Conservation (phyloP, 35 echinoderm and acorn worm species). For the Ophioderma brevispina region DNA sequence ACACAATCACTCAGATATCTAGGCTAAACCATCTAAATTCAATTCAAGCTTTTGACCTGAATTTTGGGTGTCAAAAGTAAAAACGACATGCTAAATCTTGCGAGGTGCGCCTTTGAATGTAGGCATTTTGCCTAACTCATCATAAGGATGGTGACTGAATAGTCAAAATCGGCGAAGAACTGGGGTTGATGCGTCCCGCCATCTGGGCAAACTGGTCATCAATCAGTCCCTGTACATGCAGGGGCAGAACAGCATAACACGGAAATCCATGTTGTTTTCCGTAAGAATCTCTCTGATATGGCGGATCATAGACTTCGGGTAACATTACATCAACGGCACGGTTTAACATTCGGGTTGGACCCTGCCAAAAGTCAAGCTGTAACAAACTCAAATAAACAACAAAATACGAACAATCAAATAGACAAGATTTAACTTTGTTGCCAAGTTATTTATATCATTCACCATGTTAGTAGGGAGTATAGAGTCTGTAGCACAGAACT, state of each 20-base stretch:
- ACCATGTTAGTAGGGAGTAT: too few species aligned
- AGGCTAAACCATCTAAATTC: too few species aligned
- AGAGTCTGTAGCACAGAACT: too few species aligned
- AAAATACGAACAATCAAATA: too few species aligned
- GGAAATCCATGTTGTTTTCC: conserved; percentile 27
- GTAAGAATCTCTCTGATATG: conserved; percentile 44
- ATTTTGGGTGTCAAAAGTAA: too few species aligned
- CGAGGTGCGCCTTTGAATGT: too few species aligned
- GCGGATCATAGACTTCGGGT: not conserved
- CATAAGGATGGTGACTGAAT: conserved; percentile 78
- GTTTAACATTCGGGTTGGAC: not conserved
- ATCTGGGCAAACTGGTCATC: not conserved
- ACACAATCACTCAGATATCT: too few species aligned
- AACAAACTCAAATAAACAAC: not conserved
- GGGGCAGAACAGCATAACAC: conserved; percentile 39
- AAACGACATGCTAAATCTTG: too few species aligned
- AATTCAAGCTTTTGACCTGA: too few species aligned
- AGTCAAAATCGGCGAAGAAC: conserved; percentile 54
- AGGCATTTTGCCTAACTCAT: too few species aligned
- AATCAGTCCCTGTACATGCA: conserved; percentile 71
- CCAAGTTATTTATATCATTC: too few species aligned
- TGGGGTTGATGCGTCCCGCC: not conserved
- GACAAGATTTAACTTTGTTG: too few species aligned
- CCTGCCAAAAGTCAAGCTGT: conserved; percentile 78
- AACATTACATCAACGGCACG: conserved; percentile 77